Base-by-base conservation (phyloP, 2,113 vertebrate genomes). In the Halcyon malimbica region DNA sequence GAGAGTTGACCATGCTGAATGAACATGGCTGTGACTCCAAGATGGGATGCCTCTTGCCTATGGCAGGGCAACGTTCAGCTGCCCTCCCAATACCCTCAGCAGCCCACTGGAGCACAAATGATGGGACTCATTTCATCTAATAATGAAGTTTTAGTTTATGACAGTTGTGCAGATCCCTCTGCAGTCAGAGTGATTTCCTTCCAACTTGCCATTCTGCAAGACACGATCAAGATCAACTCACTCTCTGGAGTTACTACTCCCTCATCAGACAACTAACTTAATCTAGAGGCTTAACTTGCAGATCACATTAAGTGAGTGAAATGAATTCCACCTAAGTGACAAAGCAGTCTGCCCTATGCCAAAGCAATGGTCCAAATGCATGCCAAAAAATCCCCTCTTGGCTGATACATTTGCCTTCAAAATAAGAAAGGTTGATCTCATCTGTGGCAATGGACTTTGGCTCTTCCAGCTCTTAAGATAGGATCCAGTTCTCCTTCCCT, bases 1-100 rank as follows among this genome's bases (percentile, higher is more conserved):
- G 2, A 33, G 35, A 29, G 41, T n/a, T n/a, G 28, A 51, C 6
- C 0, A 3, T 9, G 79, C 31, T 68, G 42, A 35, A 29, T 2
- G 46, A 86, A 18, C 35, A 41, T 0, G 0, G 33, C 44, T 48
- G 29, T 14, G 41, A 39, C 17, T 65, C 39, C 3, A 4, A 13
- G 31, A 7, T 0, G 17, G 53, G 46, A 60, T 13, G 9, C 33
- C 37, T 53, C 37, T 46, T 29, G 39, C 20, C 54, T 14, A 16
- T 1, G 18, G 33, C 26, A 51, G 63, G 14, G 23, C 31, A 62
- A 9, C 0, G 1, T 5, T 64, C 60, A 56, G 37, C 41, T 70
- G 63, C 41, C 51, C 46, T 74, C 25, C 41, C 64, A 60, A 51
- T 29, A 37, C 41, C 17, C 70, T 77, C 44, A 33, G 39, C 65